These are phyloP conservation scores for Apeltes quadracus DNA, from an alignment of 2,113 vertebrate species.

Conservation along the genomic window DNA sequence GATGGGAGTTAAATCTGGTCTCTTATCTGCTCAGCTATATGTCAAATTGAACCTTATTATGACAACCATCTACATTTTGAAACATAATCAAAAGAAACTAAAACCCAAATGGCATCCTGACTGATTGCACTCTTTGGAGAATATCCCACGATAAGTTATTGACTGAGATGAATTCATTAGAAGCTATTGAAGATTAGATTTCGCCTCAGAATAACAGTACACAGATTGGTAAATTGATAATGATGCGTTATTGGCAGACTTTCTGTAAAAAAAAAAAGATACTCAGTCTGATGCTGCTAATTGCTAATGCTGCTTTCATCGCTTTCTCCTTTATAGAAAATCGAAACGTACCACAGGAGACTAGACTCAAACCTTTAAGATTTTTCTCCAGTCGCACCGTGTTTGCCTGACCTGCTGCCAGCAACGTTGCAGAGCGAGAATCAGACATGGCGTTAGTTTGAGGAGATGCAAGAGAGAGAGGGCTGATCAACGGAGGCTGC, in stretches of 20 bases:
- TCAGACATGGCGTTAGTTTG: conserved; percentile 65
- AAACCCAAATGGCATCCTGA: not conserved
- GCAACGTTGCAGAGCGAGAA: conserved; percentile 44
- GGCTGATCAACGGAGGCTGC: conserved; percentile 69
- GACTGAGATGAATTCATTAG: not conserved
- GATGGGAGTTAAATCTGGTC: conserved; percentile 5
- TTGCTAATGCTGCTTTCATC: conserved; percentile 58
- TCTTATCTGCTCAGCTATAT: not conserved
- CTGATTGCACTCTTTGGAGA: conserved; percentile 3
- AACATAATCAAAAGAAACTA: not conserved
- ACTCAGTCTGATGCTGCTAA: conserved; percentile 43
- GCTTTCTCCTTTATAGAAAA: conserved; percentile 46
- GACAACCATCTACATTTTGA: not conserved
- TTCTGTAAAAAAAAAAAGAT: conserved; percentile 23
- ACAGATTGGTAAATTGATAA: conserved; percentile 20
- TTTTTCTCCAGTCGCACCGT: conserved; percentile 19
- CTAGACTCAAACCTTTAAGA: conserved; percentile 51
- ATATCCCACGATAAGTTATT: not conserved
- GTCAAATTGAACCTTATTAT: not conserved
- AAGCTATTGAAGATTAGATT: conserved; percentile 5
- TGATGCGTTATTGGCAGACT: conserved; percentile 6
- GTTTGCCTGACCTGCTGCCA: conserved; percentile 64
- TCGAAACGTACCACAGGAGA: conserved; percentile 39
- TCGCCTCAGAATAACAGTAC: conserved; percentile 16
- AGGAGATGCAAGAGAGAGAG: conserved; percentile 47